These are phyloP conservation scores for Colostygia pectinataria DNA, from an alignment of 2,888 invertebrate genomes.

Conservation along the genomic window DNA sequence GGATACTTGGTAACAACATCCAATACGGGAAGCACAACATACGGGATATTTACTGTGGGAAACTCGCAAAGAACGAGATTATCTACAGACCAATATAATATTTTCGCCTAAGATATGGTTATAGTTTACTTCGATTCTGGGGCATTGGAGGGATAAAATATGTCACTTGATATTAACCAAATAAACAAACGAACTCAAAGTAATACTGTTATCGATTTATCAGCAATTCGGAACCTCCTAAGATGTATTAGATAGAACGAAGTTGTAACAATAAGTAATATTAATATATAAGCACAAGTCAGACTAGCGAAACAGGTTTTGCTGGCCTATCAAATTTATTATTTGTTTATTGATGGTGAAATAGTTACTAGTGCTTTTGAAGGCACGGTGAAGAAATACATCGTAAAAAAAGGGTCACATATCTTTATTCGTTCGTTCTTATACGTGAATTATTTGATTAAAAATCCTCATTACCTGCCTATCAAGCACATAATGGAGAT, in stretches of 20 bases:
- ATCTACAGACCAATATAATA: slow-evolving; percentile 24
- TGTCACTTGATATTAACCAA: slow-evolving; percentile 12
- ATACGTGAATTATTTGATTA: too few species aligned
- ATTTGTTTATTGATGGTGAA: too few species aligned
- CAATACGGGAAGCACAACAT: slow-evolving; percentile 56
- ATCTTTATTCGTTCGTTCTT: too few species aligned
- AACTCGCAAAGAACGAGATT: slow-evolving; percentile 37
- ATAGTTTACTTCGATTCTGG: slow-evolving; percentile 8
- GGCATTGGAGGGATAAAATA: slow-evolving; percentile 10
- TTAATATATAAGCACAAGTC: too few species aligned
- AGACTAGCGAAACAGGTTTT: too few species aligned
- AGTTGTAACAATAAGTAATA: too few species aligned
- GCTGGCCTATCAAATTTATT: too few species aligned
- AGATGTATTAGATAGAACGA: neutral
- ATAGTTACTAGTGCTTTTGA: too few species aligned
- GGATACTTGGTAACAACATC: slow-evolving; percentile 72
- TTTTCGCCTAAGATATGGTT: slow-evolving; percentile 20
- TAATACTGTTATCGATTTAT: slow-evolving; percentile 9
- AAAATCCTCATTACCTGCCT: too few species aligned
- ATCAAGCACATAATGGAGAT: too few species aligned
- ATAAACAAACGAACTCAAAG: slow-evolving; percentile 4
- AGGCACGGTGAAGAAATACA: too few species aligned
- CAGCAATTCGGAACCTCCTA: neutral
- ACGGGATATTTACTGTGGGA: slow-evolving; percentile 42
- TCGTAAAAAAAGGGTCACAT: too few species aligned